Evolutionary conservation across 2,888 invertebrate genomes (phyloP), one percentile per base, ranked within the genome.

Genomic region (Omphaloscelis lunosa): DNA sequence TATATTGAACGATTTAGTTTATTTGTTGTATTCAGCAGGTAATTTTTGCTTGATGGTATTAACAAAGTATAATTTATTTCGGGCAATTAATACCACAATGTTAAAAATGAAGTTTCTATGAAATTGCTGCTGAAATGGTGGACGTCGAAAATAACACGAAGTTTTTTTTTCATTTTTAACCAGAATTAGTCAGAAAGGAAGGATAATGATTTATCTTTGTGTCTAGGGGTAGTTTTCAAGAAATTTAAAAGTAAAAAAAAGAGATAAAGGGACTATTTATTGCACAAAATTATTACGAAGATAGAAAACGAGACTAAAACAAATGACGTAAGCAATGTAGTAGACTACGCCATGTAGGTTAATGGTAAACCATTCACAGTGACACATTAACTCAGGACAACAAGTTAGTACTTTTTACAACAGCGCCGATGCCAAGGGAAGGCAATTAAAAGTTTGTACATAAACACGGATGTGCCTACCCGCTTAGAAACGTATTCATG

Each of bases 391-490:
- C 59, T 69, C 71, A 23, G 51, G 48, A 77, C 82, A 82, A 71
- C 86, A 81, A 82, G 82, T 73, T 85, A 61, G 68, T 70, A 62
- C 48, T 82, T 85, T 83, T 82, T 77, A 85, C 82, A 73, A 82
- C 82, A 51, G 66, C 39, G 41, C 51, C 53, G 75, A 82, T 74
- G 72, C 72, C 27, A 76, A 76, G 70, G 75, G 76, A 78, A 12
- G 56, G 71, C 71, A 73, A 82, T 83, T 85, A 83, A 79, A 80
- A 83, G 65, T 83, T 82, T 62, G n/a, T 62, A 77, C 65, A 74
- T 73, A 68, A 77, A 77, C 67, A 65, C 17, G 29, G 56, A 75
- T 59, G 73, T 73, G 61, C 63, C 41, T 58, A 63, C 53, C 39
- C 63, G 34, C 34, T 29, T 80, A 62, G 59, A 61, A 45, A 66